Evolutionary conservation across 2,888 invertebrate species (phyloP).

Genomic region (Agrotis clavis): DNA sequence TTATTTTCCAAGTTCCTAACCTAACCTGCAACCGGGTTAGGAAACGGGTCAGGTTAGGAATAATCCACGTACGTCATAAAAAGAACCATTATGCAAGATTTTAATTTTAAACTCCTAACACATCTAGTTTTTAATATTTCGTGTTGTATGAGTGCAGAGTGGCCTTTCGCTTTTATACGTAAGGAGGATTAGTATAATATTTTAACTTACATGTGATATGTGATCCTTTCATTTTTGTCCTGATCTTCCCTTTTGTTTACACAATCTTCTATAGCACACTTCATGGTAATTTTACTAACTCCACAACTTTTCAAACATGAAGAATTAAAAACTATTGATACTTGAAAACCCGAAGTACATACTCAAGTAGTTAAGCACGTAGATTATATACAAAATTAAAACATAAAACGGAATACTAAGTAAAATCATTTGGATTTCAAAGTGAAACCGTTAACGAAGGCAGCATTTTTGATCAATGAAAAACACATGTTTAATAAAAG

Average conservation of each 20-base stretch:
- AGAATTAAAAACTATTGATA: neutral
- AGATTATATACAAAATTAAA: constrained; percentile 29
- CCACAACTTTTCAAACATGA: neutral
- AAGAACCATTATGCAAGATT: no score
- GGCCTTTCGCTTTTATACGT: no score
- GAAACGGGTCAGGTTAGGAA: no score
- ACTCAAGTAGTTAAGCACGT: constrained; percentile 19
- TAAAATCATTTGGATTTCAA: constrained; percentile 12
- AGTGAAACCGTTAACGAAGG: neutral
- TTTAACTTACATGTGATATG: constrained; percentile 42
- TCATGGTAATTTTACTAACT: constrained; percentile 10
- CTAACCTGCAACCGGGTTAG: no score
- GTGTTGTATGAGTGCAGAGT: no score
- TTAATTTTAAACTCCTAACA: no score
- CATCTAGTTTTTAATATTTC: no score
- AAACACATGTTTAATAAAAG: no score
- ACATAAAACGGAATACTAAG: constrained; percentile 36
- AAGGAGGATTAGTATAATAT: no score
- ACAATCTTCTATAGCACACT: constrained; percentile 32
- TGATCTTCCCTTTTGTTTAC: neutral
- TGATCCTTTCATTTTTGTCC: constrained; percentile 1
- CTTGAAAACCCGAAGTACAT: constrained; percentile 8
- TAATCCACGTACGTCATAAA: no score
- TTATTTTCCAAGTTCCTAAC: no score
- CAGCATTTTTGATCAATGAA: no score